These are phyloP conservation scores for Eubasilissa regina DNA, from an alignment of 1,140 invertebrate species.

Conservation along the genomic window DNA sequence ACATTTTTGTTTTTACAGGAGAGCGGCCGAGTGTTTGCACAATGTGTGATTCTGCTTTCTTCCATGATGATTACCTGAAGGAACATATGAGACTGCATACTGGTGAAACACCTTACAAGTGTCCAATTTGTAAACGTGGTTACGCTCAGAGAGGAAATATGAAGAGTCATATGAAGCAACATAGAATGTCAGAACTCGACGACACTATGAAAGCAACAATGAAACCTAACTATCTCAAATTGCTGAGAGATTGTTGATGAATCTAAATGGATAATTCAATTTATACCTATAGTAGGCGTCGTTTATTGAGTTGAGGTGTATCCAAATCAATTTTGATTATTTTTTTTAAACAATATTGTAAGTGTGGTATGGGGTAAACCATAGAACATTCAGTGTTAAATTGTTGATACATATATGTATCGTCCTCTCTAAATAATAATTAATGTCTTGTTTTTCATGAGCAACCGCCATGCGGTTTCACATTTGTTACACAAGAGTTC, in stretches of 20 bases:
- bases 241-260: slow-evolving; percentile 62
- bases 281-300: too few relatives aligned
- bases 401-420: too few relatives aligned
- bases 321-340: too few relatives aligned
- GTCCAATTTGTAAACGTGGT: slow-evolving; percentile 78
- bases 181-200: slow-evolving; percentile 67
- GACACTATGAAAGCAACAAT: slow-evolving; percentile 64
- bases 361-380: too few relatives aligned
- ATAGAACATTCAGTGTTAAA: too few relatives aligned
- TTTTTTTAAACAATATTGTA: too few relatives aligned
- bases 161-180: slow-evolving; percentile 71
- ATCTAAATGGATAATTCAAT: background rate
- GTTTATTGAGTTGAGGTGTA: too few relatives aligned
- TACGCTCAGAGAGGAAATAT: slow-evolving; percentile 76
- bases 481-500: too few relatives aligned
- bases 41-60: slow-evolving; percentile 67
- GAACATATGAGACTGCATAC: slow-evolving; percentile 82
- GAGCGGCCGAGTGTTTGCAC: slow-evolving; percentile 67
- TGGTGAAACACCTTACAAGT: slow-evolving; percentile 83
- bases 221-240: slow-evolving; percentile 68
- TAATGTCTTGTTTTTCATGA: too few relatives aligned
- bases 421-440: too few relatives aligned
- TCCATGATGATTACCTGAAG: slow-evolving; percentile 71
- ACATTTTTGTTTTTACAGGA: slow-evolving; percentile 60
- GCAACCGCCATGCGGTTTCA: too few relatives aligned